phyloP scores from a whole-genome alignment of 2,797 vertebrate species.

The Falco naumanni region DNA sequence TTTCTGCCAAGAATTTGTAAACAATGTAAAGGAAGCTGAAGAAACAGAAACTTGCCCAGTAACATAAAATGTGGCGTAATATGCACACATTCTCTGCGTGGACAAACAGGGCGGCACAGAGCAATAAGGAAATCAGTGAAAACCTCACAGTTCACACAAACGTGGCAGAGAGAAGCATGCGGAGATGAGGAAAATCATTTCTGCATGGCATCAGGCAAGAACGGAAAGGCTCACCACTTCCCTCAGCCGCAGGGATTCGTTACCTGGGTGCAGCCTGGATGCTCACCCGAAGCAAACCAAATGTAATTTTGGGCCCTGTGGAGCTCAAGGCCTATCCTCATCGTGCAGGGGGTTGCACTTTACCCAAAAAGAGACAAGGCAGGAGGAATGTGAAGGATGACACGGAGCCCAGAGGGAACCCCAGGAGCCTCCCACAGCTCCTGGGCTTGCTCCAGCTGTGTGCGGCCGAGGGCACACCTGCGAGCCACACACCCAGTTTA shows the following conservation, averaged over 20 bases:
- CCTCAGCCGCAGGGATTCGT: accelerated
- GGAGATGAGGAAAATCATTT: background rate
- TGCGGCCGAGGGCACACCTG: background rate
- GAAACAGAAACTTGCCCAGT: background rate
- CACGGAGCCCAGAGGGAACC: background rate
- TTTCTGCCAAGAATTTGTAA: background rate
- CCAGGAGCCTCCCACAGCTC: background rate
- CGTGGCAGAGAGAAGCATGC: background rate
- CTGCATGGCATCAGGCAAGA: background rate
- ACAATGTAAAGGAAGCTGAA: background rate
- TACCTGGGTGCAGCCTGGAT: background rate
- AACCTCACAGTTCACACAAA: background rate
- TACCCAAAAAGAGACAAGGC: background rate
- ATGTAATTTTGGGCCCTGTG: accelerated
- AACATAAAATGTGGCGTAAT: background rate
- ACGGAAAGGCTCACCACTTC: background rate
- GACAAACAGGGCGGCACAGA: background rate
- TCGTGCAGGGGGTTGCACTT: background rate
- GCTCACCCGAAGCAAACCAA: background rate
- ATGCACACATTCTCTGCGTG: background rate
- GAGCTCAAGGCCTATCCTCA: background rate
- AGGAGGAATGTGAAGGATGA: background rate
- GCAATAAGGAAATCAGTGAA: background rate
- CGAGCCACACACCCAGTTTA: background rate
- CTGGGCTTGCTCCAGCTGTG: background rate